Percentiles rank a stretch among this genome's conserved stretches.
phyloP scores from a whole-genome alignment of 2,113 vertebrate genomes.

The Coracopsis vasa region DNA sequence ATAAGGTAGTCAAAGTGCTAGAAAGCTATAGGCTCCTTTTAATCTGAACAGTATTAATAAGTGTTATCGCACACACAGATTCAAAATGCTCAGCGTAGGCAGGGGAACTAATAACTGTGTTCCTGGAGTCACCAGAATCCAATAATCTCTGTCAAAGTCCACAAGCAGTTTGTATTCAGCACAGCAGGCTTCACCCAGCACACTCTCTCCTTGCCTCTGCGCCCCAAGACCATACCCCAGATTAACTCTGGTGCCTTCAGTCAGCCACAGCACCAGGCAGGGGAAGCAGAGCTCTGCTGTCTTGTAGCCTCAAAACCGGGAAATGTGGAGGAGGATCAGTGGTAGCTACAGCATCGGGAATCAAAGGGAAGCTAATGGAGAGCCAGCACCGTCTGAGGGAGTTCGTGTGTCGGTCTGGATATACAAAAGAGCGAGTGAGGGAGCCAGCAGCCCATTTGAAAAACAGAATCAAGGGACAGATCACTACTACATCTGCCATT shows the following conservation, averaged over 20 bases:
- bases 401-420: not conserved
- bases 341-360: conserved; percentile 1
- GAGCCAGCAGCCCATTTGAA: not conserved
- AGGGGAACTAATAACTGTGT: not conserved
- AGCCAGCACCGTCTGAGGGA: not conserved
- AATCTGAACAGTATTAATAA: not conserved
- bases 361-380: not conserved
- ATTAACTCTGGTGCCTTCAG: not conserved
- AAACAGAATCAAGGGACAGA: not conserved
- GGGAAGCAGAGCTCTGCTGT: not conserved
- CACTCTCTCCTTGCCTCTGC: not conserved
- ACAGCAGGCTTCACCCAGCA: not conserved
- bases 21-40: not conserved
- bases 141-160: not conserved
- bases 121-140: conserved; percentile 13
- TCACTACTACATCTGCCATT: conserved; percentile 24
- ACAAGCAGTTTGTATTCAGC: not conserved
- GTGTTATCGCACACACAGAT: not conserved
- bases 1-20: not conserved
- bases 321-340: conserved; percentile 21
- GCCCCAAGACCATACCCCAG: not conserved
- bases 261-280: not conserved
- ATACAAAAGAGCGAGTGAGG: not conserved
- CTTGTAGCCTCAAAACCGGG: not conserved
- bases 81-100: not conserved